These are phyloP conservation scores for Hirtodrosophila alboralis DNA, from an alignment of 2,888 invertebrate species.

Conservation along the genomic window DNA sequence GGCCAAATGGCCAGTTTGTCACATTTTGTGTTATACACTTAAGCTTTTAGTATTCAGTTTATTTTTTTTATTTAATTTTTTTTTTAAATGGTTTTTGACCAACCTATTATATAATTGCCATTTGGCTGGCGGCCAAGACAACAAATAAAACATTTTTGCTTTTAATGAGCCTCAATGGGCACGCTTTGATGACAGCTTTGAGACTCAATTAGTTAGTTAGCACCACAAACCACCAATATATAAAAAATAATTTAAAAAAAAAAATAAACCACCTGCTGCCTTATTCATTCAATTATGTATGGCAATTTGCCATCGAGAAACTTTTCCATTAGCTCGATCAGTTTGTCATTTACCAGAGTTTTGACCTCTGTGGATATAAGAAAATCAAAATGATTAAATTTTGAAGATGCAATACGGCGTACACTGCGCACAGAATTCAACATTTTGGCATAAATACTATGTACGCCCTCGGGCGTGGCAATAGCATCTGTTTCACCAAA, in stretches of 20 bases:
- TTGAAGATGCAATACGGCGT: conserved; percentile 61
- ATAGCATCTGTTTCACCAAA: conserved; percentile 79
- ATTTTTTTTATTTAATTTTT: conserved; percentile 46
- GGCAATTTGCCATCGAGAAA: conserved; percentile 69
- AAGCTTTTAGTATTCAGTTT: conserved; percentile 35
- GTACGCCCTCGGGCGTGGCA: conserved; percentile 77
- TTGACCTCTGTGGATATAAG: conserved; percentile 66
- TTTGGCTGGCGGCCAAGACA: conserved; percentile 48
- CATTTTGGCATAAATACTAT: conserved; percentile 73
- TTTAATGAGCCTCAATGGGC: conserved; percentile 50
- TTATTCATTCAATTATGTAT: conserved; percentile 77
- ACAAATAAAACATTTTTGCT: conserved; percentile 61
- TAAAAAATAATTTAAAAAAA: too few relatives aligned
- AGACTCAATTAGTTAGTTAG: conserved; percentile 40
- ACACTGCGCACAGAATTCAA: conserved; percentile 64
- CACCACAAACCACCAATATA: neutral
- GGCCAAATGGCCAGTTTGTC: conserved; percentile 38
- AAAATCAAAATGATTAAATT: conserved; percentile 81
- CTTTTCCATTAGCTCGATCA: conserved; percentile 70
- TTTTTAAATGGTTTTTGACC: conserved; percentile 41
- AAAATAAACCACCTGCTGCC: neutral
- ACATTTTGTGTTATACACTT: conserved; percentile 43
- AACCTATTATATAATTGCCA: conserved; percentile 68
- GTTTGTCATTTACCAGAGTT: conserved; percentile 72
- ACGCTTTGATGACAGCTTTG: conserved; percentile 48